phyloP scores from a whole-genome alignment of 2,113 vertebrate species.

The Vulpes vulpes region DNA sequence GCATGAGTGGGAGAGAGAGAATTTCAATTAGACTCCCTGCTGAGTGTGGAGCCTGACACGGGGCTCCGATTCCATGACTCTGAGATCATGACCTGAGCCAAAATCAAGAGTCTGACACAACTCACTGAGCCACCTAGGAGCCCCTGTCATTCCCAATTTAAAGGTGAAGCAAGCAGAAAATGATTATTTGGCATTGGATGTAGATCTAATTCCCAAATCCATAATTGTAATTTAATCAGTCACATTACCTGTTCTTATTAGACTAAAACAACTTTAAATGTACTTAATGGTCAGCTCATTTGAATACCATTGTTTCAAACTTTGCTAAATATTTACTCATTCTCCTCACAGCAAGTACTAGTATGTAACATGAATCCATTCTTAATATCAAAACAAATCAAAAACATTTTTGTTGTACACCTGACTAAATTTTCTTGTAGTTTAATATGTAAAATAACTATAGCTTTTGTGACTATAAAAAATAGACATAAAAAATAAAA shows the following conservation, averaged over 20 bases:
- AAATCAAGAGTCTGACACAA: neutral
- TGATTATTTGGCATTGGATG: neutral
- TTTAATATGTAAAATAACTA: neutral
- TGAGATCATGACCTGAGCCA: neutral
- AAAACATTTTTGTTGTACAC: neutral
- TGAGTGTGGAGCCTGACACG: neutral
- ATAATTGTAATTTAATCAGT: neutral
- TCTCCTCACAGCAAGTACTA: neutral
- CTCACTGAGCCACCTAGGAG: neutral
- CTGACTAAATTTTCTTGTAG: neutral
- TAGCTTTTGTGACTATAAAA: neutral
- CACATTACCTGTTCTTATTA: neutral
- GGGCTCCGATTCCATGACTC: neutral
- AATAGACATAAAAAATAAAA: neutral
- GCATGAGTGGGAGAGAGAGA: too few relatives aligned
- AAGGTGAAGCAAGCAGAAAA: neutral
- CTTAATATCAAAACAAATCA: slow-evolving; percentile 10
- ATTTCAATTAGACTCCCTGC: neutral
- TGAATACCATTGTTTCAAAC: neutral
- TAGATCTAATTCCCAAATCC: neutral
- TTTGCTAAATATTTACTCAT: neutral
- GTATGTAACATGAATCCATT: neutral
- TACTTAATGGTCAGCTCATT: neutral
- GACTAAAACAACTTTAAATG: neutral
- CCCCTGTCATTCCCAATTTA: neutral